Evolutionary conservation across 1,140 invertebrate species (phyloP).

Genomic region (Pollicipes pollicipes): DNA sequence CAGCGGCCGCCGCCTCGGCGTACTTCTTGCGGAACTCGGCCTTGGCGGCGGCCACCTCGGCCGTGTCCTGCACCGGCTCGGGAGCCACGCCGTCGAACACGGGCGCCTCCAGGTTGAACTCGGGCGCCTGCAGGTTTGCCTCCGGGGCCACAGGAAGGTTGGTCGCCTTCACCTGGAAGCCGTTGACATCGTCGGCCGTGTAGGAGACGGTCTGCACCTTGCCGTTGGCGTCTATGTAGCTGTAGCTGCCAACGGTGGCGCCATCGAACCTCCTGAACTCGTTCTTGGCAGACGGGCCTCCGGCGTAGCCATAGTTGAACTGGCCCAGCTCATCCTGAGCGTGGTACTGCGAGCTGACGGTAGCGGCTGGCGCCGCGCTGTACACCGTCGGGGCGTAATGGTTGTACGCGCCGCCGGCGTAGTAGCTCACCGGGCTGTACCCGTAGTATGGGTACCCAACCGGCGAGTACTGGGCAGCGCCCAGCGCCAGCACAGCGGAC

Average conservation of each 20-base stretch:
- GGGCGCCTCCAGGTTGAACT: conserved; percentile 9
- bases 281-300: conserved; percentile 16
- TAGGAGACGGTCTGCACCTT: conserved; percentile 18
- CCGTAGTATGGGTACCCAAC: neutral
- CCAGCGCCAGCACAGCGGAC: neutral
- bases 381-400: neutral
- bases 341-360: conserved; percentile 16
- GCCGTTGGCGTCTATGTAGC: conserved; percentile 20
- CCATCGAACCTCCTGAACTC: conserved; percentile 18
- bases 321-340: conserved; percentile 21
- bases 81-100: conserved; percentile 19
- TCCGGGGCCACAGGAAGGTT: conserved; percentile 13
- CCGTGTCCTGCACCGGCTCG: conserved; percentile 10
- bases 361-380: conserved; percentile 4
- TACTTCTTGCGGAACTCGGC: conserved; percentile 13
- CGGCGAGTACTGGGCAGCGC: neutral
- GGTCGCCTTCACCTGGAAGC: conserved; percentile 16
- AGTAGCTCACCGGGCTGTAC: neutral
- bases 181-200: conserved; percentile 16
- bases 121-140: neutral
- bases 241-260: conserved; percentile 17
- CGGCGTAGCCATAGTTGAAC: conserved; percentile 41
- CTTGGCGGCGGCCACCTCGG: conserved; percentile 14
- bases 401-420: conserved; percentile 4
- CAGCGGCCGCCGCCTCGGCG: conserved; percentile 16